Conservation (phyloP, 1,140 invertebrate genomes). For the Linepithema humile region DNA sequence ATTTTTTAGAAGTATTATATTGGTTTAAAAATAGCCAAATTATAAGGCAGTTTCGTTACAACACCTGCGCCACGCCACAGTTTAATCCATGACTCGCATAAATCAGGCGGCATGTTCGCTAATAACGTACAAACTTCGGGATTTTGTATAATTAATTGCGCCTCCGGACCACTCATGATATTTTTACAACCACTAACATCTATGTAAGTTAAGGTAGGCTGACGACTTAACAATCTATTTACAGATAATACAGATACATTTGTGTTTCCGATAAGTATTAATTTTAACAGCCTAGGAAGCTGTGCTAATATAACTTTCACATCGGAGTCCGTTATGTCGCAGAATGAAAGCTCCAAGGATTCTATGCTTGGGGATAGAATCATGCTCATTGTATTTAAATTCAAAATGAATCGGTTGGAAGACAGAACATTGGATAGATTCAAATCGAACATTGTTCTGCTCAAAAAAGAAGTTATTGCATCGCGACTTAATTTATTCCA, state of each 20-base stretch:
- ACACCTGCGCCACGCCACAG: slow-evolving; percentile 76
- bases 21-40: slow-evolving; percentile 78
- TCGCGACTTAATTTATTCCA: slow-evolving; percentile 77
- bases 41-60: slow-evolving; percentile 72
- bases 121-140: slow-evolving; percentile 77
- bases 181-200: slow-evolving; percentile 76
- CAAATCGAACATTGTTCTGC: slow-evolving; percentile 78
- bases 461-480: slow-evolving; percentile 64
- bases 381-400: slow-evolving; percentile 53
- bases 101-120: slow-evolving; percentile 71
- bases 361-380: slow-evolving; percentile 74
- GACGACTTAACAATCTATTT: slow-evolving; percentile 71
- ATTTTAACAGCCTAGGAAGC: slow-evolving; percentile 76
- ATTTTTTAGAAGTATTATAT: slow-evolving; percentile 41
- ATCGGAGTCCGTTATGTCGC: slow-evolving; percentile 76
- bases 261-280: slow-evolving; percentile 78
- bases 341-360: slow-evolving; percentile 76
- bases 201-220: slow-evolving; percentile 76
- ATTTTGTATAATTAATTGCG: slow-evolving; percentile 67
- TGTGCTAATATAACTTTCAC: slow-evolving; percentile 73
- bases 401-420: slow-evolving; percentile 3
- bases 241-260: slow-evolving; percentile 75
- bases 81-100: slow-evolving; percentile 74
- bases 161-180: slow-evolving; percentile 70
- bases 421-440: slow-evolving; percentile 76